Evolutionary conservation across 2,888 invertebrate genomes (phyloP).

Genomic region (Bombyx huttoni): DNA sequence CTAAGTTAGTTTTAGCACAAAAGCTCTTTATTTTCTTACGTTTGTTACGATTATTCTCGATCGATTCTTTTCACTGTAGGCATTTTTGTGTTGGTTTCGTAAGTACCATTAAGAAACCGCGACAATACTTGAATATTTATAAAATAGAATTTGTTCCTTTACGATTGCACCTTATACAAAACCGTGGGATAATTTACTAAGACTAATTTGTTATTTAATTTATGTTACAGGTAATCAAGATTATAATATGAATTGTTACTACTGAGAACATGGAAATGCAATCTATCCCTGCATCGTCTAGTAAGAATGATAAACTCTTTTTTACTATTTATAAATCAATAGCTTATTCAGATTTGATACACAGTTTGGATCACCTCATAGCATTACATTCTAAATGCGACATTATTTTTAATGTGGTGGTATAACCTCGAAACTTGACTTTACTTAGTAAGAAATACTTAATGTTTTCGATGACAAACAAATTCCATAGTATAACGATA

Average conservation of each 20-base stretch:
- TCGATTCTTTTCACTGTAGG: conserved; percentile 39
- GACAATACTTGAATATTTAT: conserved; percentile 9
- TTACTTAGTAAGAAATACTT: background rate
- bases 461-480: background rate
- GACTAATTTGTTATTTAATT: conserved; percentile 2
- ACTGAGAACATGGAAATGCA: conserved; percentile 31
- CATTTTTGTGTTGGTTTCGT: conserved; percentile 20
- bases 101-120: conserved; percentile 34
- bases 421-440: background rate
- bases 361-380: too few relatives aligned
- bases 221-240: conserved; percentile 19
- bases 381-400: too few relatives aligned
- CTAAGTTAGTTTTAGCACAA: conserved; percentile 31
- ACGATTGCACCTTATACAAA: background rate
- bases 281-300: conserved; percentile 37
- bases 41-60: conserved; percentile 54
- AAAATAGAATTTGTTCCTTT: background rate
- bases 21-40: conserved; percentile 54
- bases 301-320: conserved; percentile 19
- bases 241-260: conserved; percentile 6
- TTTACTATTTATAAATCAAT: too few relatives aligned
- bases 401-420: too few relatives aligned
- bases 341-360: too few relatives aligned
- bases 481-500: background rate
- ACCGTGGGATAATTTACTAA: background rate